Base-by-base conservation (phyloP, 1,140 invertebrate genomes). In the Archivesica marissinica region DNA sequence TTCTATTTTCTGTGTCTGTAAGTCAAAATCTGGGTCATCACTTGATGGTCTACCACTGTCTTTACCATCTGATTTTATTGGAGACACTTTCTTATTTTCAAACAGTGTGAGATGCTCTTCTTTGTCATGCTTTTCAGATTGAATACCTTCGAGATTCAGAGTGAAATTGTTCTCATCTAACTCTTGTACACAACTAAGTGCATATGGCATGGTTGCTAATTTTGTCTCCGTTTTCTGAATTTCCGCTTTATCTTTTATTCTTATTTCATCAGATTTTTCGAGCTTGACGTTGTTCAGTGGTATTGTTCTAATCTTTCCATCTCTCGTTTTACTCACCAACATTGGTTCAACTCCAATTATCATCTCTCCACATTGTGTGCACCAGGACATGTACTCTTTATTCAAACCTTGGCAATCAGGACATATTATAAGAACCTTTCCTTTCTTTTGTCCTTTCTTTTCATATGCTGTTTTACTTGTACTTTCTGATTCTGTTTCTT, bases 371-470 rank as follows among this genome's bases (percentile, higher is more conserved):
- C 92, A 93, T 9, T 90, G 85, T 15, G 84, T 72, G 75, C 92
- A 93, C 91, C 92, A 92, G 11, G 89, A 88, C 89, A 92, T 91
- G 68, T 92, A 91, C 17, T 86, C 86, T 74, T 92, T 91, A 47
- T 93, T 93, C 4, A 90, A 50, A 20, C 88, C 83, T 20, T 80
- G 64, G 87, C 92, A 93, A 61, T 92, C 92, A 17, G 91, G 90
- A 72, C 92, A 93, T 1, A 90, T 79, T 15, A 89, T 89, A 17
- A 92, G 86, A 44, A 87, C 23, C 35, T 88, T 89, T 2, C 72
- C 66, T 54, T 88, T 89, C 20, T 50, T 78, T n/a, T 77, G 70
- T 20, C 33, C 72, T 17, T 82, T 61, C n/a, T 74, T 68, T 38
- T 85, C 59, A 30, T n/a, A 25, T 13, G 86, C 79, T 9, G 56